phyloP scores from a whole-genome alignment of 1,140 invertebrate genomes.

The Lethrus apterus region DNA sequence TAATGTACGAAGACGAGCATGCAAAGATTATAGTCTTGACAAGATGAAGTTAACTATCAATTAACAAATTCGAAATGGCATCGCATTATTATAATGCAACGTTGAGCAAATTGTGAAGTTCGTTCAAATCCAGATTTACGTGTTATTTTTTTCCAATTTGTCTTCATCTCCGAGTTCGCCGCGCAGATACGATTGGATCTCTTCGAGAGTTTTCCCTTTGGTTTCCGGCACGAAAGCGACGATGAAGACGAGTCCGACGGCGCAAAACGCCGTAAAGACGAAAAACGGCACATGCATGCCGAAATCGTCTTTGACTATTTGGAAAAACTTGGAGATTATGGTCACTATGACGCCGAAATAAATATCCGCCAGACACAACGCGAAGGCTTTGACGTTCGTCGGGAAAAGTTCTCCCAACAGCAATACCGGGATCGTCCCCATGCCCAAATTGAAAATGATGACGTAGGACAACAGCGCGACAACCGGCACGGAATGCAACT shows the following conservation, averaged over 20 bases:
- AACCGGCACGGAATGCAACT: constrained; percentile 46
- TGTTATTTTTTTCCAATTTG: too few species aligned
- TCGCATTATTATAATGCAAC: too few species aligned
- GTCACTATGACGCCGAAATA: constrained; percentile 67
- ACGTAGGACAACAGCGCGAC: constrained; percentile 61
- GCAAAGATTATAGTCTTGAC: too few species aligned
- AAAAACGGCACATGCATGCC: constrained; percentile 64
- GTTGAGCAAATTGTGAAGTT: too few species aligned
- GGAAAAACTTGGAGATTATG: constrained; percentile 65
- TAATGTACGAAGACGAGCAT: too few species aligned
- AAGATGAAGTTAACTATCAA: too few species aligned
- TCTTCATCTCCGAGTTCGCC: too few species aligned
- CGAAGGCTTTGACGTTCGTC: constrained; percentile 58
- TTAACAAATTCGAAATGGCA: too few species aligned
- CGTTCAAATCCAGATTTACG: too few species aligned
- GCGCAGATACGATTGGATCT: too few species aligned
- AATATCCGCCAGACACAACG: constrained; percentile 61
- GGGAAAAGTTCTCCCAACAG: constrained; percentile 70
- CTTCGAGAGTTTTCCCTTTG: constrained; percentile 67
- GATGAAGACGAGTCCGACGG: constrained; percentile 56
- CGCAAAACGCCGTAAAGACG: constrained; percentile 61
- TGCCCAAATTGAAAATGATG: constrained; percentile 59
- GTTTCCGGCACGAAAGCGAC: constrained; percentile 67
- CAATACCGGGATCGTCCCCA: constrained; percentile 63
- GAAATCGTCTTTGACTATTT: constrained; percentile 51